A percentile compares a stretch with the other conserved stretches of the same genome.
These are phyloP conservation scores for Eupeodes corollae DNA, from an alignment of 1,140 invertebrate genomes.

Conservation along the genomic window DNA sequence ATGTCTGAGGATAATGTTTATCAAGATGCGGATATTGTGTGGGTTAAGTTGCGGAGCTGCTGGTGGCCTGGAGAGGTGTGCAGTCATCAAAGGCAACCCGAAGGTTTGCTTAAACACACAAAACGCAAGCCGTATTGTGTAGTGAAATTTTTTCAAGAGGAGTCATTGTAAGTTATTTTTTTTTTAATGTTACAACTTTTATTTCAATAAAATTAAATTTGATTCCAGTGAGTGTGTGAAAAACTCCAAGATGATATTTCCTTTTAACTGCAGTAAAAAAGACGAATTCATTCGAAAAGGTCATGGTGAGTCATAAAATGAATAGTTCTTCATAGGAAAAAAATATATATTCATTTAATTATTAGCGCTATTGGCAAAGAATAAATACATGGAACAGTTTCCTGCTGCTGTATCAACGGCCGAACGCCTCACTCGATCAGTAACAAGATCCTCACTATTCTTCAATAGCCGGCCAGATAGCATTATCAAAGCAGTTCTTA, in stretches of 20 bases:
- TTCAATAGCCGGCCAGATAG: constrained; percentile 11
- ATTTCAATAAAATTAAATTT: constrained; percentile 9
- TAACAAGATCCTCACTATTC: not conserved
- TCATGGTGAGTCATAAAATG: constrained; percentile 48
- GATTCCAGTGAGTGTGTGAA: constrained; percentile 65
- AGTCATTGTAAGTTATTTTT: constrained; percentile 54
- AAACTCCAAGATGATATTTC: constrained; percentile 56
- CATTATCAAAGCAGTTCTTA: constrained; percentile 7
- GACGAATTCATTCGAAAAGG: constrained; percentile 70
- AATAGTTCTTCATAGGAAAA: no score
- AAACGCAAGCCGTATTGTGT: constrained; percentile 60
- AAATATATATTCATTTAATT: constrained; percentile 6
- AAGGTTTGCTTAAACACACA: constrained; percentile 49
- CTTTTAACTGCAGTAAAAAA: constrained; percentile 64
- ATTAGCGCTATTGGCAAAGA: constrained; percentile 47
- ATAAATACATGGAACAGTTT: constrained; percentile 60
- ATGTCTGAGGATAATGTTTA: constrained; percentile 58
- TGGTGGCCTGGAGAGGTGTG: constrained; percentile 73
- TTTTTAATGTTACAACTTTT: not conserved
- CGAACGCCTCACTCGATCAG: constrained; percentile 44
- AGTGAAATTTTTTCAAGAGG: constrained; percentile 74
- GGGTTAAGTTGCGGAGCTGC: constrained; percentile 63
- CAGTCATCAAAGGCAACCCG: constrained; percentile 46
- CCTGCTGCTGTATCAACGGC: constrained; percentile 57
- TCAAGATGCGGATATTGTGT: constrained; percentile 62